These are phyloP conservation scores for Chamaetylas fuelleborni DNA, from an alignment of 2,113 vertebrate genomes.

Conservation along the genomic window DNA sequence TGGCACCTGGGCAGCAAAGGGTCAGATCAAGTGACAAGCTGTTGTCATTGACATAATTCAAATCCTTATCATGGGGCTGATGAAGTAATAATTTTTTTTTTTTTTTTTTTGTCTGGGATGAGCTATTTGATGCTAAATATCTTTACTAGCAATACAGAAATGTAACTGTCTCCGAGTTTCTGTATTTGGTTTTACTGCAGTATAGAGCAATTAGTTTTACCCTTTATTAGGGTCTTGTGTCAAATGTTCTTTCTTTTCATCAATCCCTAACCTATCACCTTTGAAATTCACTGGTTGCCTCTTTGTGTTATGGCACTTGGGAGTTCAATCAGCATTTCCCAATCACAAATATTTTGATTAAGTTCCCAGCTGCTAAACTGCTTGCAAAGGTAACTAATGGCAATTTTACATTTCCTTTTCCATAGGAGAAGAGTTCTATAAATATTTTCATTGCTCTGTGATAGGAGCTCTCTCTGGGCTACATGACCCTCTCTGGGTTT, in stretches of 20 bases:
- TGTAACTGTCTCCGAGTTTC: not conserved
- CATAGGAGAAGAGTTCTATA: not conserved
- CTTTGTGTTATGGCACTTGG: not conserved
- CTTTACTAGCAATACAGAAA: not conserved
- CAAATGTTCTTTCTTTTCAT: not conserved
- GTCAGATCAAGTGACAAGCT: not conserved
- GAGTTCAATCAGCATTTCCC: fast-evolving
- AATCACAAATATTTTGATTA: not conserved
- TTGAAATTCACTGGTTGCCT: not conserved
- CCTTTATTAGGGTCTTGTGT: not conserved
- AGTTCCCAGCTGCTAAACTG: not conserved
- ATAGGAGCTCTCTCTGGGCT: not conserved
- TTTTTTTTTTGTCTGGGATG: not conserved
- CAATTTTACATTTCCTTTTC: not conserved
- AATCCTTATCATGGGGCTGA: not conserved
- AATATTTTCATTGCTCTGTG: not conserved
- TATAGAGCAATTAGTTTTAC: not conserved
- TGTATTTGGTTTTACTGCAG: not conserved
- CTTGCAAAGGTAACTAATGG: not conserved
- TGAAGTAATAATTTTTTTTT: not conserved
- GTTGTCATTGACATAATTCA: not conserved
- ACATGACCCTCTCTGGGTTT: not conserved
- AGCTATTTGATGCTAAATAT: not conserved
- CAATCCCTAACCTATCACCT: not conserved
- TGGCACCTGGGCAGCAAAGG: not conserved